Conservation (phyloP, 2,888 invertebrate species). For the Ophion obscuratus region DNA sequence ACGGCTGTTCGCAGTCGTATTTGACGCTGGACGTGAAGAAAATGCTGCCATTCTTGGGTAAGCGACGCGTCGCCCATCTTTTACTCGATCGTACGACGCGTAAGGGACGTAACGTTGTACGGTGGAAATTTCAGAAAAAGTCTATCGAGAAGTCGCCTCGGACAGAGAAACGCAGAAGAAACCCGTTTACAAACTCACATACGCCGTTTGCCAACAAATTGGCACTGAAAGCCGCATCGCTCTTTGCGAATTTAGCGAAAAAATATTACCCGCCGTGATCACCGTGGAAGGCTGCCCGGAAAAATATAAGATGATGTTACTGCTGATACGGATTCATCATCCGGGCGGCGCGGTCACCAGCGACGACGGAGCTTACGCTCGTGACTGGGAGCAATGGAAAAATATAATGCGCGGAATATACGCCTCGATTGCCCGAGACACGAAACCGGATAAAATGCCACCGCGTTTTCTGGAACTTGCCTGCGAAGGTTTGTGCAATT, state of each 20-base stretch:
- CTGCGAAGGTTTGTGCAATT: slow-evolving; percentile 75
- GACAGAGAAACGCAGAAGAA: slow-evolving; percentile 67
- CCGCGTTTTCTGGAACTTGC: slow-evolving; percentile 74
- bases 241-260: slow-evolving; percentile 86
- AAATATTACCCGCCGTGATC: slow-evolving; percentile 83
- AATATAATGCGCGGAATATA: slow-evolving; percentile 82
- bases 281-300: slow-evolving; percentile 79
- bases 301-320: slow-evolving; percentile 84
- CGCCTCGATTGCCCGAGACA: slow-evolving; percentile 79
- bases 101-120: background rate
- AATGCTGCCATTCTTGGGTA: slow-evolving; percentile 76
- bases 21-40: slow-evolving; percentile 74
- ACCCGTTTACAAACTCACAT: slow-evolving; percentile 73
- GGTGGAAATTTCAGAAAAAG: slow-evolving; percentile 66
- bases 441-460: slow-evolving; percentile 70
- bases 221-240: slow-evolving; percentile 85
- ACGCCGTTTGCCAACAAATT: slow-evolving; percentile 82
- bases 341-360: slow-evolving; percentile 83
- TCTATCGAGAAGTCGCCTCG: slow-evolving; percentile 66
- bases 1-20: slow-evolving; percentile 81
- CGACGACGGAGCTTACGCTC: slow-evolving; percentile 81
- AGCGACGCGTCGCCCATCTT: slow-evolving; percentile 10
- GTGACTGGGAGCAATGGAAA: slow-evolving; percentile 84
- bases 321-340: slow-evolving; percentile 86
- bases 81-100: slow-evolving; percentile 4